phyloP scores from a whole-genome alignment of 2,888 invertebrate genomes.

The Platycnemis pennipes region DNA sequence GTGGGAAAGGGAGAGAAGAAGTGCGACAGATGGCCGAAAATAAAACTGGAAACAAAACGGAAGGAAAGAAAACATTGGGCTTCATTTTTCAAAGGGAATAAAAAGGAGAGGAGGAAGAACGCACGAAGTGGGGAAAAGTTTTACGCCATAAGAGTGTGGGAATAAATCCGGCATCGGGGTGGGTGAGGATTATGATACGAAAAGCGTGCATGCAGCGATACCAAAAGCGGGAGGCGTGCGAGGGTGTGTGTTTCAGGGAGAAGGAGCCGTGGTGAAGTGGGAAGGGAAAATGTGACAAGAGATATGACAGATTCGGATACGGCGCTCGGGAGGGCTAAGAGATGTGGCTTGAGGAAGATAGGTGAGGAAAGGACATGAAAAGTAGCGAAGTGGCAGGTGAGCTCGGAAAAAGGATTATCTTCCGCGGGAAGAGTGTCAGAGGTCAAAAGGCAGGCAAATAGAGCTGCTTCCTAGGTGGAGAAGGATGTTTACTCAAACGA shows the following conservation, averaged over 20 bases:
- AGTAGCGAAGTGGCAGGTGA: background rate
- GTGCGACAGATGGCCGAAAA: background rate
- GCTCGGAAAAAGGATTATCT: constrained; percentile 1
- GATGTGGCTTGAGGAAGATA: background rate
- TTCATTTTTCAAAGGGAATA: no score
- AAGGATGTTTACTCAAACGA: background rate
- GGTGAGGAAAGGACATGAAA: background rate
- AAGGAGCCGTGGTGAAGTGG: background rate
- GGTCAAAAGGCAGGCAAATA: background rate
- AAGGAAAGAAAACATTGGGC: background rate
- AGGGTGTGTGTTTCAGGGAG: background rate
- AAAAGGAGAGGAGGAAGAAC: no score
- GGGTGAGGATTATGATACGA: background rate
- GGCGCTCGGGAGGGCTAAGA: background rate
- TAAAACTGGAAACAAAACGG: background rate
- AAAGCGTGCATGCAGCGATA: background rate
- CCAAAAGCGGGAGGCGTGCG: background rate
- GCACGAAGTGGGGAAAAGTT: no score
- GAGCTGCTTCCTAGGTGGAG: background rate
- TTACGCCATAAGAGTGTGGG: background rate
- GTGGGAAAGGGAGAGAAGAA: background rate
- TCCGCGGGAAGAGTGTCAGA: background rate
- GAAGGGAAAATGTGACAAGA: background rate
- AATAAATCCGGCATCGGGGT: background rate
- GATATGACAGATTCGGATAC: background rate